Evolutionary conservation across 2,797 vertebrate species (phyloP), one percentile per base, ranked within the genome.

Genomic region (Acipenser oxyrinchus): DNA sequence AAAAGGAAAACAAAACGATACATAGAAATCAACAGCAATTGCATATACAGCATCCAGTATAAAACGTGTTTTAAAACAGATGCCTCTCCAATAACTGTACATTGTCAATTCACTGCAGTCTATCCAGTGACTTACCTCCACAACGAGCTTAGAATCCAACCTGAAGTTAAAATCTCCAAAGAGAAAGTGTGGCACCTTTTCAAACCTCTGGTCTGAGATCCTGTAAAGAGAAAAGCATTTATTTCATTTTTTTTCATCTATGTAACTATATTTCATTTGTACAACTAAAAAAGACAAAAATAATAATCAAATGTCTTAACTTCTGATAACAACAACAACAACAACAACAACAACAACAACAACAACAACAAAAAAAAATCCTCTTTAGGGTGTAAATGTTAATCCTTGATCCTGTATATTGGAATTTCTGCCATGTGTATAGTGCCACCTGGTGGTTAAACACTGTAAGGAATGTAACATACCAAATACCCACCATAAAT

Each of bases 111-210:
- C 23, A 37, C 23, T 37, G 23, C 23, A 4, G 23, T 37, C 23
- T 37, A 37, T 55, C 23, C 2, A 1, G 64, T 66, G 7, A 71
- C 95, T 81, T 88, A 98, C 96, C 94, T 97, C 92, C 76, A 97
- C 91, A 68, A 98, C 93, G 55, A 91, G 89, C 84, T 92, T 96
- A 50, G 93, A 89, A 81, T 99, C 96, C 93, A 99, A 84, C 82
- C 96, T 91, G 83, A 99, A 99, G 92, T 99, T 99, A 88, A 99
- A 99, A 82, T 99, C 96, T 18, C 96, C 96, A 60, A 99, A 99
- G 76, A 98, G 81, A 71, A 96, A 98, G 86, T 93, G 94, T 0
- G 94, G 93, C 75, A 94, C 72, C 75, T 84, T 93, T 78, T 98
- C 93, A 73, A 86, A 93, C 12, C 93, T 85, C 81, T 95, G 92